These are phyloP conservation scores for Malacoraja senta DNA, from an alignment of 2,797 vertebrate species.

Conservation along the genomic window DNA sequence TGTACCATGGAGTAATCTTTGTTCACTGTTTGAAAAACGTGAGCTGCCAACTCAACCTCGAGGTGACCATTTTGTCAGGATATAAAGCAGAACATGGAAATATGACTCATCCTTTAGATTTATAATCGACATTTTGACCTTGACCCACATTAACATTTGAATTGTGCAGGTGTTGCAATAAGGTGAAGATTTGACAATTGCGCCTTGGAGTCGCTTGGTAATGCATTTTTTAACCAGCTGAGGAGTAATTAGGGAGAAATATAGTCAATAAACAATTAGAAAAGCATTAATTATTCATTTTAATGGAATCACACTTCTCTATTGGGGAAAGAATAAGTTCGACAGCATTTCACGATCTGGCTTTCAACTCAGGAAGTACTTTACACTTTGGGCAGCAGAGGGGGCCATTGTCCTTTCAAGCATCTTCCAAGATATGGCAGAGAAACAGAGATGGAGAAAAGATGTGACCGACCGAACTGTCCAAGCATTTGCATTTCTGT, in stretches of 20 bases:
- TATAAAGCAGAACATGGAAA: slow-evolving; percentile 43
- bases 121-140: slow-evolving; percentile 45
- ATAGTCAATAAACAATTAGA: slow-evolving; percentile 46
- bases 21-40: slow-evolving; percentile 26
- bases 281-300: slow-evolving; percentile 49
- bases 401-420: slow-evolving; percentile 31
- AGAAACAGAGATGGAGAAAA: neutral
- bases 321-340: slow-evolving; percentile 12
- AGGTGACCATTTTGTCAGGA: slow-evolving; percentile 40
- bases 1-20: too few relatives aligned
- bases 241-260: slow-evolving; percentile 47
- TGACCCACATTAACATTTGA: slow-evolving; percentile 41
- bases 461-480: neutral
- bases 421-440: neutral
- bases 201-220: slow-evolving; percentile 40
- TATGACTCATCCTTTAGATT: slow-evolving; percentile 44
- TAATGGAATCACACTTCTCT: slow-evolving; percentile 44
- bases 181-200: slow-evolving; percentile 37
- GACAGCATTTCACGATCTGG: neutral
- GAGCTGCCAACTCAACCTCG: neutral
- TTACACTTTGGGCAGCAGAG: slow-evolving; percentile 40
- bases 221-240: slow-evolving; percentile 43
- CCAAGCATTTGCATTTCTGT: neutral
- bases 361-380: neutral
- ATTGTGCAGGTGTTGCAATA: slow-evolving; percentile 37